Conservation (phyloP, 2,797 vertebrate species). For the Hephaestus fuliginosus region DNA sequence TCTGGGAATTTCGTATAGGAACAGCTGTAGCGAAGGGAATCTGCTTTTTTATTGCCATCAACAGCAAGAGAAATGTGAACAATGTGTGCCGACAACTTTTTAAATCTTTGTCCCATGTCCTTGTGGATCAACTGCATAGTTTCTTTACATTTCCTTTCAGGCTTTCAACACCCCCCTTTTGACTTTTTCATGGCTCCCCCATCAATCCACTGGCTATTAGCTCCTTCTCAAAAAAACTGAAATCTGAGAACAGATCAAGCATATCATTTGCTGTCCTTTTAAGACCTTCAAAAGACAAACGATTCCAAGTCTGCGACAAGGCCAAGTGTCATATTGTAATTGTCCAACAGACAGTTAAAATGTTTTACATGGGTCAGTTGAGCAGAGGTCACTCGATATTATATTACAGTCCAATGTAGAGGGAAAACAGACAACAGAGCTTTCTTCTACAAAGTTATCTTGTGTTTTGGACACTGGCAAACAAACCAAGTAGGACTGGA, state of each 20-base stretch:
- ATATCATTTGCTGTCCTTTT: background rate
- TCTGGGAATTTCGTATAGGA: background rate
- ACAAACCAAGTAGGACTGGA: background rate
- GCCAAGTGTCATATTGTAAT: background rate
- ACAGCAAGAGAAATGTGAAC: conserved; percentile 30
- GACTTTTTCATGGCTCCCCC: conserved; percentile 30
- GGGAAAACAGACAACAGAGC: background rate
- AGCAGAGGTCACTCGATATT: background rate
- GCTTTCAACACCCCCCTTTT: conserved; percentile 2
- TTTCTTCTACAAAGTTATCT: background rate
- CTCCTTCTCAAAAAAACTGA: background rate
- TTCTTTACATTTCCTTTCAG: conserved; percentile 26
- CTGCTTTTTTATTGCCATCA: conserved; percentile 20
- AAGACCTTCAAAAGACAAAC: background rate
- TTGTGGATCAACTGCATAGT: conserved; percentile 11
- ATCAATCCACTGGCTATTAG: conserved; percentile 1
- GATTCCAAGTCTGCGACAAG: background rate
- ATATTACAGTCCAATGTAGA: background rate
- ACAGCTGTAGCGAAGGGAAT: conserved; percentile 6
- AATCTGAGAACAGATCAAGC: conserved; percentile 12
- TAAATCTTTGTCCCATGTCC: conserved; percentile 12
- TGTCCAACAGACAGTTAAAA: background rate
- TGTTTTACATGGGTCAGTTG: conserved; percentile 6
- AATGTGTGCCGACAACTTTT: conserved; percentile 7
- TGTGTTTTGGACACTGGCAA: background rate